Evolutionary conservation across 2,113 vertebrate genomes (phyloP).

Genomic region (Scophthalmus maximus): DNA sequence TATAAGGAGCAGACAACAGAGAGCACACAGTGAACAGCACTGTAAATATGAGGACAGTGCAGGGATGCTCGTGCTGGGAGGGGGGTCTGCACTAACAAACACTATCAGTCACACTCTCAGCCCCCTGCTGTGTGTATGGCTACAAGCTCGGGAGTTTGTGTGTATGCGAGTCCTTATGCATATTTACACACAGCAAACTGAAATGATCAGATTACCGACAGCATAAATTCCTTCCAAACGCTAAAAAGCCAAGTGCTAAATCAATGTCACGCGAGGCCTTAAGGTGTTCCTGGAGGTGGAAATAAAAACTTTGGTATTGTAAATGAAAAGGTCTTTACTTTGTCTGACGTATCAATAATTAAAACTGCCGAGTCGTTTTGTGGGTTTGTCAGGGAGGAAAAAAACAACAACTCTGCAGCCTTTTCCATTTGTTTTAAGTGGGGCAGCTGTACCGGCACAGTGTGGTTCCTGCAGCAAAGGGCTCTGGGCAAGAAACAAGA

Average conservation of each 20-base stretch:
- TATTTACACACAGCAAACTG: conserved; percentile 5
- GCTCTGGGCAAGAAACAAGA: neutral
- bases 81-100: conserved; percentile 44
- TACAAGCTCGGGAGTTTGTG: neutral
- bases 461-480: neutral
- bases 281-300: conserved; percentile 9
- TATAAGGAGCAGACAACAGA: conserved; percentile 29
- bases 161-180: neutral
- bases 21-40: conserved; percentile 8
- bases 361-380: neutral
- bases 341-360: conserved; percentile 17
- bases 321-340: conserved; percentile 21
- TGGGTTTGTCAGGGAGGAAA: neutral
- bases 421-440: neutral
- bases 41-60: conserved; percentile 46
- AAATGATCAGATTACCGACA: conserved; percentile 25
- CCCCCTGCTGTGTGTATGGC: conserved; percentile 1
- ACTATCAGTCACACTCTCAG: conserved; percentile 36
- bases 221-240: conserved; percentile 4
- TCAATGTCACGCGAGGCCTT: conserved; percentile 20
- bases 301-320: neutral
- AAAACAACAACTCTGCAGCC: neutral
- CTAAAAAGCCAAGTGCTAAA: conserved; percentile 10
- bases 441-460: neutral
- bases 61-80: conserved; percentile 10